Evolutionary conservation across 2,797 vertebrate species (phyloP).

Genomic region (Clarias pachynema): DNA sequence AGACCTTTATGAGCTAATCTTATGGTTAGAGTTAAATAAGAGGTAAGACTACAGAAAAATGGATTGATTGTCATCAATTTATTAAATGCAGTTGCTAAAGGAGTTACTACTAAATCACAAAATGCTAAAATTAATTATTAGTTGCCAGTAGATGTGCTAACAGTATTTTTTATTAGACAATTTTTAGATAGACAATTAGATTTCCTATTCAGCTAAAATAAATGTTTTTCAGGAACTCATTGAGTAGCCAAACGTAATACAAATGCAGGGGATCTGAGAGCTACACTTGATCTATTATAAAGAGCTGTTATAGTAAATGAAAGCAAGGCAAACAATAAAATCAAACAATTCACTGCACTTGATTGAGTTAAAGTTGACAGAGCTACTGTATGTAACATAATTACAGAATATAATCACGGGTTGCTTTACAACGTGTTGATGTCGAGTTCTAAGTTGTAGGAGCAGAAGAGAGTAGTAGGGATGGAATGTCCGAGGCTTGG

Average conservation of each 20-base stretch:
- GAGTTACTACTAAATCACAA: too few relatives aligned
- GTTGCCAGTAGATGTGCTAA: neutral
- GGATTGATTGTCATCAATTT: neutral
- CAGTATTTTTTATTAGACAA: constrained; percentile 25
- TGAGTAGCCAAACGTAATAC: neutral
- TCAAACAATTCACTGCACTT: constrained; percentile 12
- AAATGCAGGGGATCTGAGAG: constrained; percentile 27
- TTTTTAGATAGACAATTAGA: constrained; percentile 5
- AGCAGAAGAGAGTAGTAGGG: neutral
- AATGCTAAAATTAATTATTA: constrained; percentile 16
- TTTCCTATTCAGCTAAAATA: neutral
- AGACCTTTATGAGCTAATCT: neutral
- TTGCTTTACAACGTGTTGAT: neutral
- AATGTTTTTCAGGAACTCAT: constrained; percentile 19
- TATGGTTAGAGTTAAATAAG: neutral
- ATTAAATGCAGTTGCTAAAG: neutral
- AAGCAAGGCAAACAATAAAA: constrained; percentile 13
- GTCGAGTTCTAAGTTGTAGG: constrained; percentile 9
- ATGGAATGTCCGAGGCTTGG: constrained; percentile 14
- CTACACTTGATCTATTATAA: constrained; percentile 21
- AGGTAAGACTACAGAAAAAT: neutral
- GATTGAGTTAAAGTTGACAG: constrained; percentile 30
- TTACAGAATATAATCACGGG: neutral
- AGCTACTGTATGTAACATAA: neutral
- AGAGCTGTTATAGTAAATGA: constrained; percentile 18